Evolutionary conservation across 2,888 invertebrate genomes (phyloP).

Genomic region (Zhuqinia jingwanae): DNA sequence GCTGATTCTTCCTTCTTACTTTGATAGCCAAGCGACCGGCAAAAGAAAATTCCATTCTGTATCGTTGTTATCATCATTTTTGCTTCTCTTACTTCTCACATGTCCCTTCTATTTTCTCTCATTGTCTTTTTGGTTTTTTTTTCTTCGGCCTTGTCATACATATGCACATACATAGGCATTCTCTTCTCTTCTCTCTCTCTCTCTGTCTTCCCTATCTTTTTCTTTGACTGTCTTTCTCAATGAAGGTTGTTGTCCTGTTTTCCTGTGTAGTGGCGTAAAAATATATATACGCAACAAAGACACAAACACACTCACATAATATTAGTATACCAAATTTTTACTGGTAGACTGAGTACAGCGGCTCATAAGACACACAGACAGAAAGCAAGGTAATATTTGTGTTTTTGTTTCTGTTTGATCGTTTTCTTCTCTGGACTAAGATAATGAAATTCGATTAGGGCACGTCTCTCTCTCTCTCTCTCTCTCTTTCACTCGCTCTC

Average conservation of each 20-base stretch:
- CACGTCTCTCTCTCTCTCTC: constrained; percentile 72
- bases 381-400: constrained; percentile 47
- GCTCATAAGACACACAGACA: constrained; percentile 79
- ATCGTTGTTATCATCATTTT: too few species aligned
- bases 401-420: constrained; percentile 67
- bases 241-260: background rate
- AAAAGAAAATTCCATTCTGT: too few species aligned
- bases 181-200: constrained; percentile 41
- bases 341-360: too few species aligned
- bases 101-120: too few species aligned
- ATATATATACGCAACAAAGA: constrained; percentile 25
- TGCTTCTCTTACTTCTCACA: too few species aligned
- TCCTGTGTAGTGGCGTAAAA: background rate
- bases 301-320: background rate
- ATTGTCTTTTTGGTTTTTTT: constrained; percentile 33
- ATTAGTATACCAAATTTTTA: too few species aligned
- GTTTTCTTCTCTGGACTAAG: constrained; percentile 71
- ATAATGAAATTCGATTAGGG: constrained; percentile 79
- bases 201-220: constrained; percentile 2
- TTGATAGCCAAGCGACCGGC: too few species aligned
- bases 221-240: background rate
- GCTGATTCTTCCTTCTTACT: constrained; percentile 30
- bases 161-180: too few species aligned
- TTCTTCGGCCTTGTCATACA: constrained; percentile 38
- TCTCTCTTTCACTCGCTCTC: too few species aligned